Percentiles rank a stretch among this genome's conserved stretches.
Evolutionary conservation across 2,797 vertebrate species (phyloP).

Genomic region (Amniataba percoides): DNA sequence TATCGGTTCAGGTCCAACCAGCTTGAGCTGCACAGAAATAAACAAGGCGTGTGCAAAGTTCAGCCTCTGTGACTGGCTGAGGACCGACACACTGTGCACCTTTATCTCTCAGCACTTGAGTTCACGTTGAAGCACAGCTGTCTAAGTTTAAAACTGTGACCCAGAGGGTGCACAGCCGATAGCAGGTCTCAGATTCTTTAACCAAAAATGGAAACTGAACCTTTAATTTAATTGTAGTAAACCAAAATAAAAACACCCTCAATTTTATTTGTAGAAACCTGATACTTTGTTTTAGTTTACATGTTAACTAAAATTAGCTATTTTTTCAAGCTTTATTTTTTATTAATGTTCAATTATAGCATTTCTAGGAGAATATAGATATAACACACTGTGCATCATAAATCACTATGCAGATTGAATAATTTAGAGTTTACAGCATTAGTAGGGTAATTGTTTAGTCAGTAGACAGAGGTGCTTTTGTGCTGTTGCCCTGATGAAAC

Average conservation of each 20-base stretch:
- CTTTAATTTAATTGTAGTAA: not conserved
- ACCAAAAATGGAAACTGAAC: not conserved
- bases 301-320: not conserved
- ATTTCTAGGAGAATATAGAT: not conserved
- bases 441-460: not conserved
- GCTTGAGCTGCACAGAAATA: slow-evolving; percentile 58
- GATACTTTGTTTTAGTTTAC: not conserved
- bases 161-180: slow-evolving; percentile 31
- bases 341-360: not conserved
- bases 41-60: slow-evolving; percentile 81
- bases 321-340: not conserved
- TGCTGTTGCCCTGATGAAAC: too few species aligned
- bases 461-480: too few species aligned
- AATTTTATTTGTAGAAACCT: not conserved
- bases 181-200: not conserved
- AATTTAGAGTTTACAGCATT: not conserved
- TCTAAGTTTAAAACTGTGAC: slow-evolving; percentile 42
- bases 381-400: not conserved
- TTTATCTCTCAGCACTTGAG: slow-evolving; percentile 62
- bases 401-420: not conserved
- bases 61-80: slow-evolving; percentile 53
- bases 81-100: slow-evolving; percentile 42
- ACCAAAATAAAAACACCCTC: not conserved
- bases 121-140: slow-evolving; percentile 42
- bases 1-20: slow-evolving; percentile 24